These are phyloP conservation scores for Henicopernis longicauda DNA, from an alignment of 2,113 vertebrate genomes.

Conservation along the genomic window DNA sequence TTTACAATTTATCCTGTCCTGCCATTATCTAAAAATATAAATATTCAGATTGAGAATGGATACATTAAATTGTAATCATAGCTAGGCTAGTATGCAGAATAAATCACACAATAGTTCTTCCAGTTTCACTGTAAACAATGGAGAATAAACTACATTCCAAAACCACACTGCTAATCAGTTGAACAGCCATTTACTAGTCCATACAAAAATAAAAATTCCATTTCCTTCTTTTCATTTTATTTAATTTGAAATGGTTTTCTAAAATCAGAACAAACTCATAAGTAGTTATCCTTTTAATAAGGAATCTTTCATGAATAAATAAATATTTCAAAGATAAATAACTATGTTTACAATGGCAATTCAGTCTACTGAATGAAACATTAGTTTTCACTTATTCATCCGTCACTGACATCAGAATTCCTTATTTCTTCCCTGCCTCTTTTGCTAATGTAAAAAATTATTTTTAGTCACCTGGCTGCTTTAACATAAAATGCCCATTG, in stretches of 20 bases:
- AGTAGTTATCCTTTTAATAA: background rate
- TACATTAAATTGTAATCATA: background rate
- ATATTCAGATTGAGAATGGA: background rate
- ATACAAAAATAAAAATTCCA: background rate
- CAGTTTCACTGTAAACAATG: background rate
- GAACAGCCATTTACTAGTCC: background rate
- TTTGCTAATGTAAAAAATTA: background rate
- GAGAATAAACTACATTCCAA: background rate
- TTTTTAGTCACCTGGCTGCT: background rate
- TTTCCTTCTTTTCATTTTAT: background rate
- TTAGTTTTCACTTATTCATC: background rate
- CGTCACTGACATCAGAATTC: background rate
- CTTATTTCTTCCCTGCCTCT: background rate
- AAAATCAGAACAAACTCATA: background rate
- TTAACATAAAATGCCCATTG: background rate
- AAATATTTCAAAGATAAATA: conserved; percentile 11
- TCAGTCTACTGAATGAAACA: background rate
- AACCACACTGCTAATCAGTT: background rate
- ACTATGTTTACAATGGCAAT: background rate
- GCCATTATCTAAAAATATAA: background rate
- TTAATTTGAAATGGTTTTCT: background rate
- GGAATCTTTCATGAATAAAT: conserved; percentile 6
- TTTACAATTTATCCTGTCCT: background rate
- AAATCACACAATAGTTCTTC: background rate
- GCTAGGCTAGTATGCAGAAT: background rate